Base-by-base conservation (phyloP, 2,113 vertebrate species). In the Thunnus thynnus region DNA sequence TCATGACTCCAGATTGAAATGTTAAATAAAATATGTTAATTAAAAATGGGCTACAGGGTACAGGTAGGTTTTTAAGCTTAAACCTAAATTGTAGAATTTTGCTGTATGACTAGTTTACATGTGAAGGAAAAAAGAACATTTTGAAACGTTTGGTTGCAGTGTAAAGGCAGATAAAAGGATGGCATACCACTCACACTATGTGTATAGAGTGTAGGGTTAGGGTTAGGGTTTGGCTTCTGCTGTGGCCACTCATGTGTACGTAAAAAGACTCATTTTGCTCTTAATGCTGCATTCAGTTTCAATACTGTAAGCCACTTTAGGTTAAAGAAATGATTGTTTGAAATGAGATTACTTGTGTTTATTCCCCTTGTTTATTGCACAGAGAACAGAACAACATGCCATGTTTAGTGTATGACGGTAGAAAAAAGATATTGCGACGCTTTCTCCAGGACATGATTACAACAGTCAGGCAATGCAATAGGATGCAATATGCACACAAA, bases 401-500 rank as follows among this genome's bases (percentile, higher is more conserved):
- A 3, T 50, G 76, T 82, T 83, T 61, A 5, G n/a, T 60, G 5
- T 67, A 20, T 10, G 2, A 60, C 11, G 77, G 61, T 25, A 67
- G 58, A 76, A 78, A 72, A 80, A 2, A 69, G 65, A 77, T 57
- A 46, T 3, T 51, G 63, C 30, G 0, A 46, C 61, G 60, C 55
- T 85, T 78, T 90, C 78, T 72, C 44, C 57, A 14, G 74, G 83
- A 88, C 60, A 70, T 22, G 72, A 86, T 80, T 78, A 68, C 47
- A 65, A 14, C 81, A 87, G 67, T 72, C 44, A 62, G 61, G 54
- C 83, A 66, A 76, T 22, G 88, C 88, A 90, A 88, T 82, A 56
- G 44, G 41, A 61, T 82, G 90, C 72, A 91, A 89, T 54, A 18
- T 2, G 16, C 11, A 32, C 68, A 75, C 18, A 67, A 67, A 73